Base-by-base conservation (phyloP, 2,797 vertebrate genomes). In the Cyprinodon diabolis region DNA sequence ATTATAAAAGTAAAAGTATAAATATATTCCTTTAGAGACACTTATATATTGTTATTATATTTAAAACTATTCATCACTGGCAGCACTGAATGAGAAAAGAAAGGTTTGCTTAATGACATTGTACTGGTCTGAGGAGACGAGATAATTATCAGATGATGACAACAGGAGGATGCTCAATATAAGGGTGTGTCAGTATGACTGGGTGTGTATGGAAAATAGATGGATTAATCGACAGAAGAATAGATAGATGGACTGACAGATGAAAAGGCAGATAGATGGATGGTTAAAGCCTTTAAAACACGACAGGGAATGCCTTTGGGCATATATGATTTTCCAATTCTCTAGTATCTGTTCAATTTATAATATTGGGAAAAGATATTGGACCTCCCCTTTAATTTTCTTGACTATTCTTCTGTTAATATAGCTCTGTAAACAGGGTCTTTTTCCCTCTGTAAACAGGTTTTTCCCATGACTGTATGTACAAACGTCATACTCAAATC, bases 61-160 rank as follows among this genome's bases (percentile, higher is more conserved):
- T 78, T 79, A 68, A 67, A 91, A 75, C 77, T 65, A 87, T 81
- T 84, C 84, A 90, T 91, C 80, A 86, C 78, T 91, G 83, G 86
- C 88, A 87, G 19, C n/a, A 30, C 37, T 72, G 65, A 79, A 75
- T 75, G 52, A 80, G 40, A 75, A 6, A 55, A 69, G 15, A 78
- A 37, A 76, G 56, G 72, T 77, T 83, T 83, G 37, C 66, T 87
- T 87, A 77, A 82, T 87, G 82, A 77, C 79, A 87, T 87, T 82
- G 70, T 76, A 17, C 63, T 78, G 30, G 74, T 81, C 83, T 79
- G 77, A 81, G 83, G 82, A 82, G 80, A 82, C 75, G 81, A 72
- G 71, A 89, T 91, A 79, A 83, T 84, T 88, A 82, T 78, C 86
- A 88, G 84, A 90, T 60, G 57, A 60, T 40, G 40, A 19, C 8